Evolutionary conservation across 2,797 vertebrate genomes (phyloP).

Genomic region (Semotilus atromaculatus): DNA sequence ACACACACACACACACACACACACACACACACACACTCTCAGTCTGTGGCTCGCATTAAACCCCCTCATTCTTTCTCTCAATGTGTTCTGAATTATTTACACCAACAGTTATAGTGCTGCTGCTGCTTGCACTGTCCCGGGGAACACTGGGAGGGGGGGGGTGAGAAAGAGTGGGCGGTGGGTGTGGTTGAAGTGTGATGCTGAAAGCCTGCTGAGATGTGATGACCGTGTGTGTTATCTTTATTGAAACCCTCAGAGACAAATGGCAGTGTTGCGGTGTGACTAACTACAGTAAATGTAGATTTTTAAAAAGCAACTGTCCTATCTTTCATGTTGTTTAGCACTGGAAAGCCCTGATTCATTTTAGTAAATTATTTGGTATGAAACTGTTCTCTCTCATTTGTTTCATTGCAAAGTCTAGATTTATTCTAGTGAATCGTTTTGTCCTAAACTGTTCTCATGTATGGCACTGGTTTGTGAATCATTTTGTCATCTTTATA

Average conservation of each 20-base stretch:
- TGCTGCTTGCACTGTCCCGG: slow-evolving; percentile 42
- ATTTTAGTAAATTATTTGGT: neutral
- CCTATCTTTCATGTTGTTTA: neutral
- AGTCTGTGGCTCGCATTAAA: slow-evolving; percentile 37
- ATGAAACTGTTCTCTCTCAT: neutral
- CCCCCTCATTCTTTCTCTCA: slow-evolving; percentile 51
- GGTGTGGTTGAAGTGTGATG: slow-evolving; percentile 19
- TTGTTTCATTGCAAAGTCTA: neutral
- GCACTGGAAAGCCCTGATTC: neutral
- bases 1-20: neutral
- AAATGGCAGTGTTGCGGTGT: neutral
- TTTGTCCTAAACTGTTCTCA: neutral
- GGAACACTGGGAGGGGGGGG: slow-evolving; percentile 27
- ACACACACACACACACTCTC: neutral
- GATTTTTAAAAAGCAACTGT: neutral
- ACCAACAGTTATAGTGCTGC: slow-evolving; percentile 50
- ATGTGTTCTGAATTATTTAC: slow-evolving; percentile 64
- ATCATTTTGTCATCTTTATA: neutral
- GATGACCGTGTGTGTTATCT: slow-evolving; percentile 27
- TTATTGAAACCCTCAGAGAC: slow-evolving; percentile 18
- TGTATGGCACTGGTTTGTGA: neutral
- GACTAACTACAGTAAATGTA: neutral
- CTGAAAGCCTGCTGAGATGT: slow-evolving; percentile 30
- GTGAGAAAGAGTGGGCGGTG: neutral
- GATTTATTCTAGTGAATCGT: neutral